Evolutionary conservation across 2,113 vertebrate genomes (phyloP).

Genomic region (Phocoena phocoena): DNA sequence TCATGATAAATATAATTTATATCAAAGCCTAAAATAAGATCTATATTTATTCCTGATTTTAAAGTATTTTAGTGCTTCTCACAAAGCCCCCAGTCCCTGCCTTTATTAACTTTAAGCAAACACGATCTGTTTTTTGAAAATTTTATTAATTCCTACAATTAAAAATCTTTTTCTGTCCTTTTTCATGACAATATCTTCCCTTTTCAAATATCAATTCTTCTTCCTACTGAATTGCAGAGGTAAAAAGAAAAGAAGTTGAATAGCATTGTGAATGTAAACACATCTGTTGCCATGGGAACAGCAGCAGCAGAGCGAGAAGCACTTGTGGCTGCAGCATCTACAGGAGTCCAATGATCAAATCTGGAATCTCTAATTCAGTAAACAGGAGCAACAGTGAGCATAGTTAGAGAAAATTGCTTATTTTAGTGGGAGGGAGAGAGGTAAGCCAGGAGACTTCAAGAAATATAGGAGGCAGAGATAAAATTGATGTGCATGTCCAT

Average conservation of each 20-base stretch:
- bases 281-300: slow-evolving; percentile 65
- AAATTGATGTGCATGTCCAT: not conserved
- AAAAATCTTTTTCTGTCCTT: not conserved
- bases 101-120: not conserved
- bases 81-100: not conserved
- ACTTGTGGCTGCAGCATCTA: slow-evolving; percentile 58
- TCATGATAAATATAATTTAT: not conserved
- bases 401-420: slow-evolving; percentile 53
- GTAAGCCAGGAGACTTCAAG: not conserved
- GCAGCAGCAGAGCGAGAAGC: not conserved
- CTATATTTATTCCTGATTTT: slow-evolving; percentile 2
- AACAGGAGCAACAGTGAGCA: slow-evolving; percentile 45
- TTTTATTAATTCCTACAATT: slow-evolving; percentile 56
- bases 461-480: not conserved
- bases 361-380: slow-evolving; percentile 57
- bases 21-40: not conserved
- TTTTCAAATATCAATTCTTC: slow-evolving; percentile 31
- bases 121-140: not conserved
- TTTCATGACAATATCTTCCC: slow-evolving; percentile 33
- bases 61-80: slow-evolving; percentile 11
- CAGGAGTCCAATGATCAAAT: slow-evolving; percentile 64
- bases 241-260: not conserved
- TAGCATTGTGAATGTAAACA: slow-evolving; percentile 47
- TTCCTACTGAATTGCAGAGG: slow-evolving; percentile 41
- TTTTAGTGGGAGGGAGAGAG: slow-evolving; percentile 18